Base-by-base conservation (phyloP, 2,797 vertebrate species). In the Thaleichthys pacificus region DNA sequence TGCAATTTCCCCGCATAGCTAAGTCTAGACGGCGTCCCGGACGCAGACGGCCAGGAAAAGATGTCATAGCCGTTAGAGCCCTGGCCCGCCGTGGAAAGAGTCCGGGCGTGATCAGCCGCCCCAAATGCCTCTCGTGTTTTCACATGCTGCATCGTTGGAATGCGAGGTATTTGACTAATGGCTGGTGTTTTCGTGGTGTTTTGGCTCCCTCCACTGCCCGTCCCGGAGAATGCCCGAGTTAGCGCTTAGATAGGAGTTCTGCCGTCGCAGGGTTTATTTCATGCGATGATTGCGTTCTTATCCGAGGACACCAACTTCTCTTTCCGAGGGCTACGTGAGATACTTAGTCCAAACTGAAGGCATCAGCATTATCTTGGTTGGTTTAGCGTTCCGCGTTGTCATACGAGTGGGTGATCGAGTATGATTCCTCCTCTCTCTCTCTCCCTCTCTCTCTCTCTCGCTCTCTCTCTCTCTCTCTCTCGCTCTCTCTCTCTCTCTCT, bases 171-270 rank as follows among this genome's bases (percentile, higher is more conserved):
- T 57, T 35, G 17, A 61, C 17, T 56, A 28, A 30, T 35, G 35
- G 26, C n/a, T 72, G 74, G 26, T 17, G 28, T 63, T 73, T 81
- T 30, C 62, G 64, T 76, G 84, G 82, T 82, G 84, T 82, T 81
- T 75, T 92, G 89, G 92, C 91, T 68, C 92, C 92, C 90, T 92
- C 92, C 92, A 89, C 90, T 91, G 92, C 74, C 73, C 19, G 77
- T 2, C 7, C 0, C 82, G 72, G 76, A 89, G 87, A 91, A 90
- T 87, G 79, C 82, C 63, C 62, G 65, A 0, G 61, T 56, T 14
- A 24, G 0, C 12, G 30, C 54, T 71, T 24, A 22, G 38, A 15
- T 17, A 28, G 22, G 42, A 66, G 49, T 51, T 1, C 26, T 21
- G 2, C 30, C 30, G 1, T 32, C 30, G 30, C 9, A 15, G 47